phyloP scores from a whole-genome alignment of 2,888 invertebrate species.

The Nymphalis c-album region DNA sequence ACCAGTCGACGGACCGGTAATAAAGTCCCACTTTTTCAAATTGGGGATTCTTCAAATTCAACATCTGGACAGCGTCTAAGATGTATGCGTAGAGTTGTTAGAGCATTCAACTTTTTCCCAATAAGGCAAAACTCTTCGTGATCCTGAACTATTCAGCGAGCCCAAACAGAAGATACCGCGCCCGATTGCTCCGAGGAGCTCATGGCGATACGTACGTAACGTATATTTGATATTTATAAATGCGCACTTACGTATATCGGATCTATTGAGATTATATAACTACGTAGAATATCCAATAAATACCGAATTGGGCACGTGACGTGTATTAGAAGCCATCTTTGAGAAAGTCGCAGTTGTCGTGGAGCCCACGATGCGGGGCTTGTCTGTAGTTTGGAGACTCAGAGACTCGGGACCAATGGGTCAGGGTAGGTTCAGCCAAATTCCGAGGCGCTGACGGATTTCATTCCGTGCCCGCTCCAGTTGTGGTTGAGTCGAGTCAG shows the following conservation, averaged over 20 bases:
- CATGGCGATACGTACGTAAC: conserved; percentile 8
- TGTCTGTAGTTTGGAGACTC: conserved; percentile 31
- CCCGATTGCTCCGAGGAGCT: too few species aligned
- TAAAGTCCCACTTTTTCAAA: too few species aligned
- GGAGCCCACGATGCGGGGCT: conserved; percentile 24
- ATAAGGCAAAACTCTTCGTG: conserved; percentile 25
- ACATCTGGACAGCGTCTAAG: background rate
- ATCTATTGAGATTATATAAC: conserved; percentile 8
- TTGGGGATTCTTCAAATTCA: too few species aligned
- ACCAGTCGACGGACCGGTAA: background rate
- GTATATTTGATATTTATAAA: conserved; percentile 18
- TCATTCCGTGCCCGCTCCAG: conserved; percentile 83
- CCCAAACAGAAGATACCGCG: conserved; percentile 15
- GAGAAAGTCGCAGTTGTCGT: conserved; percentile 17
- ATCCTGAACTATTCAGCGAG: conserved; percentile 9
- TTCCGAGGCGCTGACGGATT: conserved; percentile 80
- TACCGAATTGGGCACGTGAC: conserved; percentile 6
- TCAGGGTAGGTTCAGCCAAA: conserved; percentile 70
- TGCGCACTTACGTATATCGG: conserved; percentile 24
- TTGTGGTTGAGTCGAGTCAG: conserved; percentile 84
- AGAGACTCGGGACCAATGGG: conserved; percentile 21
- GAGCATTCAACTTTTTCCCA: conserved; percentile 23
- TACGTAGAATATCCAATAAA: conserved; percentile 12
- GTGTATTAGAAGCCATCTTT: conserved; percentile 12
- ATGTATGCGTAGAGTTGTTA: conserved; percentile 15